Base-by-base conservation (phyloP, 2,113 vertebrate genomes). In the Festucalex cinctus region DNA sequence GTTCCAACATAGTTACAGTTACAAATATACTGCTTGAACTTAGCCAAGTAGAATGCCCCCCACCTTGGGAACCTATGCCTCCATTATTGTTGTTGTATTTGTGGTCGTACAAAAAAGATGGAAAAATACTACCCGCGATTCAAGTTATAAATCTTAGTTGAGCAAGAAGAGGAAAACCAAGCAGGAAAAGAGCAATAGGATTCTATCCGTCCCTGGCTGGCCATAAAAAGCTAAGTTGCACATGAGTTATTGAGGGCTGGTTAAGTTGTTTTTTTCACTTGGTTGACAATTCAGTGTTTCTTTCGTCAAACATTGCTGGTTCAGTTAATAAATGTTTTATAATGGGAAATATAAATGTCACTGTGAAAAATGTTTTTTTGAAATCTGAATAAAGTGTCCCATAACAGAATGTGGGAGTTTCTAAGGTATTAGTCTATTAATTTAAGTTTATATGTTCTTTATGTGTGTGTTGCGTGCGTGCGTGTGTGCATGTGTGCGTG, bases 201-300 rank as follows among this genome's bases (percentile, higher is more conserved):
- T 85, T 84, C 75, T 75, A 66, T 77, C 67, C 74, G 74, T 77
- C 77, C 82, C 84, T 19, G 63, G 60, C 65, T 74, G n/a, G 82
- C 82, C 62, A 74, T 89, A 86, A 92, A 91, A 81, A 63, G 60
- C 68, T 74, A 88, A 84, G 69, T 82, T 80, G 74, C 65, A 80
- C 82, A 79, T 86, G 85, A 89, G 89, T 91, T 80, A 86, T 77
- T 70, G 44, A 19, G 26, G 0, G 14, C 5, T 57, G 14, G 6
- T 57, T 17, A 57, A 57, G 54, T 57, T 57, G 32, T 32, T 17
- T 57, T 9, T 57, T 57, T 32, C 54, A 32, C 26, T 32, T 32
- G 26, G 13, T 7, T 57, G 26, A 17, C 2, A 54, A n/a, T 9
- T 32, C 6, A 57, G 14, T 19, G 53, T 28, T 28, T 19, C 14